A percentile compares a stretch with the other conserved stretches of the same genome.
These are phyloP conservation scores for Andrena minutula DNA, from an alignment of 2,888 invertebrate genomes.

Conservation along the genomic window DNA sequence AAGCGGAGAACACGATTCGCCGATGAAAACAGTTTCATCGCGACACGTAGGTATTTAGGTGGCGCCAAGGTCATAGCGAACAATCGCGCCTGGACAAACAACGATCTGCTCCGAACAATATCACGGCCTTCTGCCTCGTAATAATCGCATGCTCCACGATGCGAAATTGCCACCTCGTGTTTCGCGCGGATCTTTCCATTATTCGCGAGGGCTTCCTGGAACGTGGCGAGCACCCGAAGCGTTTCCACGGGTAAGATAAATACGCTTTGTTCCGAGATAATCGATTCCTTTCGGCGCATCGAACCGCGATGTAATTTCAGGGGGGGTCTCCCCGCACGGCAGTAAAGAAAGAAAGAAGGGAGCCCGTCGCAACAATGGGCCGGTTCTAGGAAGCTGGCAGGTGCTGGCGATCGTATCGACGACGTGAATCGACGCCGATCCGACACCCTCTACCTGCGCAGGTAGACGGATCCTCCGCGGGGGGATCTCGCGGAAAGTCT, in stretches of 20 bases:
- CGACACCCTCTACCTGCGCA: constrained; percentile 38
- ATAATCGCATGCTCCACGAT: not conserved
- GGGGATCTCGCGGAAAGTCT: constrained; percentile 24
- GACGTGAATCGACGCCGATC: constrained; percentile 17
- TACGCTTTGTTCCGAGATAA: not conserved
- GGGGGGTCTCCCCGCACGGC: not conserved
- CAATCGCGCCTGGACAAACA: constrained; percentile 5
- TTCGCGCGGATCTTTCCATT: not conserved
- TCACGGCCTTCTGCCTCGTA: not conserved
- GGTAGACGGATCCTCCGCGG: constrained; percentile 27
- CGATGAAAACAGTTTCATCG: not conserved
- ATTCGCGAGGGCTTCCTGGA: not conserved
- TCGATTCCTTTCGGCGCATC: not conserved
- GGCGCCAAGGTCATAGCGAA: constrained; percentile 7
- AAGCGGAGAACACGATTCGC: too few species aligned
- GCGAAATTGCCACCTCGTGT: not conserved
- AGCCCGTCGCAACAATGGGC: constrained; percentile 7
- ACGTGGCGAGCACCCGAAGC: not conserved
- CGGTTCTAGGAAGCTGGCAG: constrained; percentile 15
- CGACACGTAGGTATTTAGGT: too few species aligned
- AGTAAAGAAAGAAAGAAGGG: not conserved
- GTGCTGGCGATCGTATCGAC: constrained; percentile 32
- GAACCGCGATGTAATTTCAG: not conserved
- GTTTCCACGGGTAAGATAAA: not conserved
- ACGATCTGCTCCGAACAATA: constrained; percentile 1